Percentiles rank a stretch among this genome's conserved stretches.
Conservation (phyloP, 2,797 vertebrate species). For the Pantherophis vulpinus region DNA sequence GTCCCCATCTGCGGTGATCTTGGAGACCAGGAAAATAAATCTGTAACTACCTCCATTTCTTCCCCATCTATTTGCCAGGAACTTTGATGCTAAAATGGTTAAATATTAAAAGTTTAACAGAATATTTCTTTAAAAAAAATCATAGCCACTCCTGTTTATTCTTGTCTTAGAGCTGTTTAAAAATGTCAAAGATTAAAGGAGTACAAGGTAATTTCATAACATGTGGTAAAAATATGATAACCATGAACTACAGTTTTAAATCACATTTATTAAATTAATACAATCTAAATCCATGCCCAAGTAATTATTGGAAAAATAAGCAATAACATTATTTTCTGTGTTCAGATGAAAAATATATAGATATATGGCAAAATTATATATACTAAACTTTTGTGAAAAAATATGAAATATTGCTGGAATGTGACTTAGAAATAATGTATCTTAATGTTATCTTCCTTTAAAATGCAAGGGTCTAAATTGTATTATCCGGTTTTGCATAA, state of each 20-base stretch:
- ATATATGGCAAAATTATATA: neutral
- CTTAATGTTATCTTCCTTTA: neutral
- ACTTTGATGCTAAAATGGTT: neutral
- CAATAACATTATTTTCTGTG: neutral
- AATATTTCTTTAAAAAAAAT: neutral
- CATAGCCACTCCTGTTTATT: neutral
- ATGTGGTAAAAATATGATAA: neutral
- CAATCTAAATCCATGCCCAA: neutral
- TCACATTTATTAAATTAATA: neutral
- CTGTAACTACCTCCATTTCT: too few relatives aligned
- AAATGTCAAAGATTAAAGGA: neutral
- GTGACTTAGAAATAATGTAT: neutral
- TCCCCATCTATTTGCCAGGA: too few relatives aligned
- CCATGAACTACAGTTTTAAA: neutral
- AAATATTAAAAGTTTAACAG: neutral
- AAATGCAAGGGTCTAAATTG: neutral
- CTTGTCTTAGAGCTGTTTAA: neutral
- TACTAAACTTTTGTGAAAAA: neutral
- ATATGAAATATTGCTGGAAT: neutral
- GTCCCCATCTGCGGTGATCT: too few relatives aligned
- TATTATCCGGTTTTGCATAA: slow-evolving; percentile 13
- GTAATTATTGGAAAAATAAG: neutral
- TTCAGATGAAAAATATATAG: neutral
- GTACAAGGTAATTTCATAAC: neutral
- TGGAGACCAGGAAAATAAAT: too few relatives aligned